Evolutionary conservation across 2,113 vertebrate species (phyloP), one percentile per base, ranked within the genome.

Genomic region (Ictalurus furcatus): DNA sequence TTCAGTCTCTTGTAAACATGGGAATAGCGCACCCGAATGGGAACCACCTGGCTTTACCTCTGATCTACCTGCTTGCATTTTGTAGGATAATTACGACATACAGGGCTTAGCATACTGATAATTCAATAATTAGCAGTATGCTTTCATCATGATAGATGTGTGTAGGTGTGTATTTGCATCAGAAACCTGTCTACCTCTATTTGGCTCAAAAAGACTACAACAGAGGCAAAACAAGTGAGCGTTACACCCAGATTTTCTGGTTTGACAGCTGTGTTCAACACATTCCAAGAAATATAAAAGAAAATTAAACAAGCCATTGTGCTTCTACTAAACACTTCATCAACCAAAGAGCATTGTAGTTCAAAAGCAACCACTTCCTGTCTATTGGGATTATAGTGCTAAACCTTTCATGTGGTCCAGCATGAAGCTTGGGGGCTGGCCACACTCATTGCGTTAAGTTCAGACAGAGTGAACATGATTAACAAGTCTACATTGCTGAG

Each of bases 201-300:
- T 48, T 52, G 14, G 28, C 40, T 69, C 56, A 30, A 85, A 67
- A 85, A 67, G 6, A 5, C 37, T 13, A 69, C 37, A 67, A 67
- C 40, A 67, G 40, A 85, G 0, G 16, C 44, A 73, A 54, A 85
- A 85, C 65, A 73, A 85, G 13, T 7, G 65, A 11, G 44, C 52
- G 84, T 85, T 54, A 71, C 84, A 85, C 84, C 84, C 84, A 71
- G 84, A 19, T n/a, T 56, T 71, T 85, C 84, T 73, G 84, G 65
- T 54, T 54, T 85, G 65, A 85, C 84, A 56, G 44, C 84, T 54
- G 44, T 30, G 40, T 69, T 85, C 28, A 69, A 63, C 61, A 52
- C 40, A 52, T 44, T 25, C 37, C 40, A 44, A 44, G 4, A 69
- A 85, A 67, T 69, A 69, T 16, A 65, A 82, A 69, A 52, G 16